Evolutionary conservation across 1,140 invertebrate species (phyloP).

Genomic region (Aporrectodea caliginosa): DNA sequence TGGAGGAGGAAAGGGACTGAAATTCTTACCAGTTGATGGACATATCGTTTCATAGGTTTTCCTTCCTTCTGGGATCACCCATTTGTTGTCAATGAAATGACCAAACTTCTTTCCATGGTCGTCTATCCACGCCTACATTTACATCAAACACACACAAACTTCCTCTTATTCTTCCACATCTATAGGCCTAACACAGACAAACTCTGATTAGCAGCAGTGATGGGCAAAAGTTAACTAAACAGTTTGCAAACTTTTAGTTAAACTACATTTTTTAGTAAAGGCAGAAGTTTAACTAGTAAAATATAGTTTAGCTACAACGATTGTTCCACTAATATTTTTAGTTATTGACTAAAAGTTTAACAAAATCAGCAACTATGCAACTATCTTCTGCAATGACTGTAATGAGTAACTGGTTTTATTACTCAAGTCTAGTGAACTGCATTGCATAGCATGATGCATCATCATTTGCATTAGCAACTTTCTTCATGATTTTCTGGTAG

Average conservation of each 20-base stretch:
- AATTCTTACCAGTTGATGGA: conserved; percentile 50
- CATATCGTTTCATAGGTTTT: conserved; percentile 47
- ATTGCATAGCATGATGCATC: no score
- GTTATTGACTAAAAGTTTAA: no score
- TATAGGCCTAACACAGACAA: neutral
- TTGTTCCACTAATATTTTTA: no score
- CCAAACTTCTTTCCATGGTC: conserved; percentile 51
- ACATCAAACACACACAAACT: neutral
- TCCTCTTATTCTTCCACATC: neutral
- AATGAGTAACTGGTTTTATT: no score
- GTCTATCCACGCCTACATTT: conserved; percentile 52
- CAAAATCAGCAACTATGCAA: no score
- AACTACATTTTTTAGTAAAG: neutral
- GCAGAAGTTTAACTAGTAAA: neutral
- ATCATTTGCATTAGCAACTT: no score
- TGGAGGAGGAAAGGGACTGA: no score
- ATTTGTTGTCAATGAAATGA: conserved; percentile 53
- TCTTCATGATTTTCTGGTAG: no score
- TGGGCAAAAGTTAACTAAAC: neutral
- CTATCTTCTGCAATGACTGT: no score
- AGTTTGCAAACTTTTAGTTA: neutral
- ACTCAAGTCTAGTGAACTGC: no score
- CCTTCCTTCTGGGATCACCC: conserved; percentile 47
- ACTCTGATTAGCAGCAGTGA: neutral
- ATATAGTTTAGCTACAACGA: neutral